Evolutionary conservation across 92 coral and sea anemone genomes (phyloP).

Genomic region (Actinostola sp.): DNA sequence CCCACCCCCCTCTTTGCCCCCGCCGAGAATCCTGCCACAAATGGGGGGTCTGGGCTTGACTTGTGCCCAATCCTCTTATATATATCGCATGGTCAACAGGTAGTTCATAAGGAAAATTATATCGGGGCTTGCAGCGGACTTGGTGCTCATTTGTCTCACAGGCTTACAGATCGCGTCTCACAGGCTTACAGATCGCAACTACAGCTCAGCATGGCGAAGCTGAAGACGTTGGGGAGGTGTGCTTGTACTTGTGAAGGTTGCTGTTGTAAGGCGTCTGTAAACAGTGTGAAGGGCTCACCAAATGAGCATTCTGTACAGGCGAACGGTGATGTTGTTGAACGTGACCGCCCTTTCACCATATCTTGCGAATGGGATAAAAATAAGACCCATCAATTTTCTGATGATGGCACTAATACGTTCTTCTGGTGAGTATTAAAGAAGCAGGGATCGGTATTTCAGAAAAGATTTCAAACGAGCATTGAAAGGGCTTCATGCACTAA

Average conservation of each 20-base stretch:
- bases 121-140: too few species aligned
- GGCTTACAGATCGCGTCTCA: too few species aligned
- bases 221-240: slow-evolving; percentile 7
- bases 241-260: slow-evolving; percentile 20
- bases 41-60: too few species aligned
- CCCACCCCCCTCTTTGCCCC: too few species aligned
- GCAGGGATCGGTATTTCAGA: neutral
- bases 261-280: slow-evolving; percentile 22
- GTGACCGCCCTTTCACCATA: slow-evolving; percentile 69
- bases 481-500: too few species aligned
- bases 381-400: slow-evolving; percentile 82
- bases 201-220: slow-evolving; percentile 39
- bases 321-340: slow-evolving; percentile 21
- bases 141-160: too few species aligned
- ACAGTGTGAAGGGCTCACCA: slow-evolving; percentile 16
- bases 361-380: slow-evolving; percentile 83
- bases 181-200: too few species aligned
- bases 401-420: slow-evolving; percentile 86
- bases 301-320: slow-evolving; percentile 48
- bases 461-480: neutral
- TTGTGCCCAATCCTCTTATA: too few species aligned
- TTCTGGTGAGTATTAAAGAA: slow-evolving; percentile 83
- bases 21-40: too few species aligned
- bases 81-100: too few species aligned
- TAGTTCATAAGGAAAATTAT: too few species aligned